A percentile compares a stretch with the other conserved stretches of the same genome.
phyloP scores from a whole-genome alignment of 2,797 vertebrate genomes.

The Intellagama lesueurii region DNA sequence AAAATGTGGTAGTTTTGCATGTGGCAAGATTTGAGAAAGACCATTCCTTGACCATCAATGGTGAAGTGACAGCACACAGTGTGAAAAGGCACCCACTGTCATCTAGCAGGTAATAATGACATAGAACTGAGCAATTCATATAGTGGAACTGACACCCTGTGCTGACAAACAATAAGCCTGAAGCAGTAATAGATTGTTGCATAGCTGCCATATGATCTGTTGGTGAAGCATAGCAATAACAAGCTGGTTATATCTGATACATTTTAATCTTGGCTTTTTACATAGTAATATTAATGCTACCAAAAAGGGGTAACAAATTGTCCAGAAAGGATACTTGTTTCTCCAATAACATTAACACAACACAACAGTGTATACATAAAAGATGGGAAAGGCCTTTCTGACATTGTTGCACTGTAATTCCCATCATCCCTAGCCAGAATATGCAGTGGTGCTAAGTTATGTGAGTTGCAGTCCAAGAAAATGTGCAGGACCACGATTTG shows the following conservation, averaged over 20 bases:
- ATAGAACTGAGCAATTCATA: background rate
- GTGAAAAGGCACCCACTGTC: background rate
- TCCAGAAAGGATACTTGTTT: background rate
- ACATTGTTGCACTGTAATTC: background rate
- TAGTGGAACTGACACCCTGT: fast-evolving
- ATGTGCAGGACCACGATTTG: background rate
- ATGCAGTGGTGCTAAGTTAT: background rate
- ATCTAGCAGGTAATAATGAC: slow-evolving; percentile 1
- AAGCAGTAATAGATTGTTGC: slow-evolving; percentile 18
- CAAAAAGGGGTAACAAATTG: background rate
- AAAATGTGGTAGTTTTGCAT: background rate
- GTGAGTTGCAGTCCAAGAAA: background rate
- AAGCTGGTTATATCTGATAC: background rate
- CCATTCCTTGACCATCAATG: slow-evolving; percentile 25
- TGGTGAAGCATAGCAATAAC: background rate
- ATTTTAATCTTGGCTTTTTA: background rate
- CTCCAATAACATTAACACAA: fast-evolving
- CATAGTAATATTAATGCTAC: fast-evolving
- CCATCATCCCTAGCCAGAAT: background rate
- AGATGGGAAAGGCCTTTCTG: background rate
- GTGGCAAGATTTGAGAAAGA: slow-evolving; percentile 35
- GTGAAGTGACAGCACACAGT: background rate
- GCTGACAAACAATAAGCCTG: slow-evolving; percentile 22
- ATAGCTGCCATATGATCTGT: background rate
- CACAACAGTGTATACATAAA: background rate